phyloP scores from a whole-genome alignment of 2,888 invertebrate species.

The Parnassius mnemosyne region DNA sequence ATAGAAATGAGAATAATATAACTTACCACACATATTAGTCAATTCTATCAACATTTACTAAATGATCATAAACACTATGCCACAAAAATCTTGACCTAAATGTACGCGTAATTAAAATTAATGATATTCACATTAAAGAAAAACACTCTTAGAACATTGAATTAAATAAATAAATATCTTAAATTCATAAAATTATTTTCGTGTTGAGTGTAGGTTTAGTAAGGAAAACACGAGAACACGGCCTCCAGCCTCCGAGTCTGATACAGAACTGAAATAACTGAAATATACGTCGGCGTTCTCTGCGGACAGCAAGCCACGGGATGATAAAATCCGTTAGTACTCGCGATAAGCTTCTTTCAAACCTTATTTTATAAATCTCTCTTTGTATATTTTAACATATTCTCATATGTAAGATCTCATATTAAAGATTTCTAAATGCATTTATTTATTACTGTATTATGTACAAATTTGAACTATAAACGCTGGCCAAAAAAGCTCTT shows the following conservation, averaged over 20 bases:
- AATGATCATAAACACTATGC: slow-evolving; percentile 43
- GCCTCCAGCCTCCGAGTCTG: slow-evolving; percentile 47
- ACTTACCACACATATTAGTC: slow-evolving; percentile 58
- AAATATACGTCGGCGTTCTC: slow-evolving; percentile 32
- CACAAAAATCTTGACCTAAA: slow-evolving; percentile 38
- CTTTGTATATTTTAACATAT: slow-evolving; percentile 17
- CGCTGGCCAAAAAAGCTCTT: too few species aligned
- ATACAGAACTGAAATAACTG: slow-evolving; percentile 51
- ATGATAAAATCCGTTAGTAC: slow-evolving; percentile 57
- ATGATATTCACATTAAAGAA: not conserved
- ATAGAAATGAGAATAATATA: slow-evolving; percentile 34
- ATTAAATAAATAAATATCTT: slow-evolving; percentile 19
- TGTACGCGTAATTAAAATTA: not conserved
- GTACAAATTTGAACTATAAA: too few species aligned
- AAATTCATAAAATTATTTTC: slow-evolving; percentile 33
- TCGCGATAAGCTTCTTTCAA: slow-evolving; percentile 60
- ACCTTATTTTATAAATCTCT: slow-evolving; percentile 37
- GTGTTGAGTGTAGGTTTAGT: slow-evolving; percentile 40
- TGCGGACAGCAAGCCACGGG: slow-evolving; percentile 35
- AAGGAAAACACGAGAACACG: slow-evolving; percentile 38
- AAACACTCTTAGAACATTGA: not conserved
- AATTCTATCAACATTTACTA: slow-evolving; percentile 55
- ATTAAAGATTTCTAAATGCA: slow-evolving; percentile 5
- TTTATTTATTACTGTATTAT: not conserved
- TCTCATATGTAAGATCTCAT: slow-evolving; percentile 6